Evolutionary conservation across 2,113 vertebrate species (phyloP).

Genomic region (Rattus rattus): DNA sequence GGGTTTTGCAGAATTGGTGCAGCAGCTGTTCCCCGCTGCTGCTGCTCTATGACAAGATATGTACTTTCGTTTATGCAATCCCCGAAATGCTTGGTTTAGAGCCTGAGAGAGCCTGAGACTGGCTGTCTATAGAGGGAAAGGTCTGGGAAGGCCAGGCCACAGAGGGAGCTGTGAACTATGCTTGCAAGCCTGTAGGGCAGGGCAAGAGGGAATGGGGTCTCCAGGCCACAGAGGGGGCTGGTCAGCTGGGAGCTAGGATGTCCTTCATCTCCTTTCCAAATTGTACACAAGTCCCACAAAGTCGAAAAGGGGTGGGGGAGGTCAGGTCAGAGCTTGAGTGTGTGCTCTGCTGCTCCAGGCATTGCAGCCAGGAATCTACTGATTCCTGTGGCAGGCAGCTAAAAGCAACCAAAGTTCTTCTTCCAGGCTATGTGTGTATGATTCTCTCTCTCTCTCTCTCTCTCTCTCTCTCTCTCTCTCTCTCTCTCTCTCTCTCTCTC

Average conservation of each 20-base stretch:
- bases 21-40: slow-evolving; percentile 50
- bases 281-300: neutral
- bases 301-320: neutral
- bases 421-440: neutral
- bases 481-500: no score
- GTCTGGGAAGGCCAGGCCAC: neutral
- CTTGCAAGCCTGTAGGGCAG: neutral
- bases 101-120: neutral
- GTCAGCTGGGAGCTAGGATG: neutral
- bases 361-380: neutral
- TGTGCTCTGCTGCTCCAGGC: neutral
- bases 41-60: slow-evolving; percentile 24
- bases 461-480: no score
- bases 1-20: slow-evolving; percentile 48
- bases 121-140: neutral
- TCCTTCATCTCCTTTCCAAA: slow-evolving; percentile 34
- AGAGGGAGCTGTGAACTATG: neutral
- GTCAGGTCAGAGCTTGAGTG: neutral
- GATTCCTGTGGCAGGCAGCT: neutral
- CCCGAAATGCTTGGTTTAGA: slow-evolving; percentile 23
- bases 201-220: neutral
- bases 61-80: slow-evolving; percentile 43
- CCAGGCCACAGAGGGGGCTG: neutral
- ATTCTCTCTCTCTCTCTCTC: no score
- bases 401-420: neutral